Evolutionary conservation across 2,888 invertebrate genomes (phyloP).

Genomic region (Protophormia terraenovae): DNA sequence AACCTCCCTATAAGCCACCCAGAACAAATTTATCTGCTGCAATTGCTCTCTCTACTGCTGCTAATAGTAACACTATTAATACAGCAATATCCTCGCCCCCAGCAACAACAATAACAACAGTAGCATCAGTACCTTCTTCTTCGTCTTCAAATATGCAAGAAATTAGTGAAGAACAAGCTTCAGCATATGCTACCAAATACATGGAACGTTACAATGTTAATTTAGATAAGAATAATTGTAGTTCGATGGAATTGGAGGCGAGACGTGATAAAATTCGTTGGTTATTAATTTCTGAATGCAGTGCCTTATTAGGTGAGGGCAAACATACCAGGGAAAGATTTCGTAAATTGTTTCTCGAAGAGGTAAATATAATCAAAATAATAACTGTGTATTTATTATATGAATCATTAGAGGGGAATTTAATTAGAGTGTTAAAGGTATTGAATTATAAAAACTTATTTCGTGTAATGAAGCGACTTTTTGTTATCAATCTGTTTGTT

Average conservation of each 20-base stretch:
- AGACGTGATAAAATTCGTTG: conserved; percentile 81
- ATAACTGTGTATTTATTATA: too few species aligned
- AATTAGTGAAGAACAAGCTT: conserved; percentile 75
- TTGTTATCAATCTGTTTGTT: too few species aligned
- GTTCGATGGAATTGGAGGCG: conserved; percentile 81
- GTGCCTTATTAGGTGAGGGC: conserved; percentile 80
- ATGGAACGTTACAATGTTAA: conserved; percentile 79
- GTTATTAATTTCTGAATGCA: conserved; percentile 81
- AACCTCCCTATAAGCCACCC: conserved; percentile 62
- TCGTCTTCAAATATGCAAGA: conserved; percentile 73
- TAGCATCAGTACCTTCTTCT: too few species aligned
- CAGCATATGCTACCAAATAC: conserved; percentile 71
- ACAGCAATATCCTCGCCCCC: neutral
- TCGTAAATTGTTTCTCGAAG: conserved; percentile 79
- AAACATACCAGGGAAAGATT: conserved; percentile 81
- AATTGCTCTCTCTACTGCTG: too few species aligned
- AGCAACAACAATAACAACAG: neutral
- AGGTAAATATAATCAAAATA: too few species aligned
- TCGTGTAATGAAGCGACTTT: too few species aligned
- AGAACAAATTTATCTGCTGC: conserved; percentile 21
- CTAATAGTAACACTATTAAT: neutral
- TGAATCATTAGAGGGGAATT: too few species aligned
- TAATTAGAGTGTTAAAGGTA: too few species aligned
- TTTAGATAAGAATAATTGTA: conserved; percentile 79
- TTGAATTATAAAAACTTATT: too few species aligned